Evolutionary conservation across 2,888 invertebrate species (phyloP).

Genomic region (Lochmaea crataegi): DNA sequence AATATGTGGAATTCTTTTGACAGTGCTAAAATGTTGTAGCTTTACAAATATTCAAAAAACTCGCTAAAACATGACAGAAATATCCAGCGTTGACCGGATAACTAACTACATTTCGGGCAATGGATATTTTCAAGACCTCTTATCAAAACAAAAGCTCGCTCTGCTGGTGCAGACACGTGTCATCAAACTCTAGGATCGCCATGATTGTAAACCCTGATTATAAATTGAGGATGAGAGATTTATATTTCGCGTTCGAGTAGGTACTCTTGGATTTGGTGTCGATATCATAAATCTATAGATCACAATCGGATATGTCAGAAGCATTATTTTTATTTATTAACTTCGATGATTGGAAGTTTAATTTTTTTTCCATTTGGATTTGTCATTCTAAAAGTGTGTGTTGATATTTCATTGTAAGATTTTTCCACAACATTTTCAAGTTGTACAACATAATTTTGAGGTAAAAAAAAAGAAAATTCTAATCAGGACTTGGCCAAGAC

Average conservation of each 20-base stretch:
- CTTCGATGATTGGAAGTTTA: no score
- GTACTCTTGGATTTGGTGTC: constrained; percentile 20
- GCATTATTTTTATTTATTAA: constrained; percentile 3
- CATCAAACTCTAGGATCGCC: constrained; percentile 20
- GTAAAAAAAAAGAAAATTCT: no score
- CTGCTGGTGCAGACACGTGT: constrained; percentile 30
- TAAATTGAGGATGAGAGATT: constrained; percentile 24
- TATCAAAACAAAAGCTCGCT: constrained; percentile 20
- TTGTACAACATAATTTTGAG: no score
- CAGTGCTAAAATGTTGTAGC: not conserved
- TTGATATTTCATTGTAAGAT: no score
- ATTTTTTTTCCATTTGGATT: no score
- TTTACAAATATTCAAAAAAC: not conserved
- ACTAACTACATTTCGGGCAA: constrained; percentile 5
- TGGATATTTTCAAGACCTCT: constrained; percentile 38
- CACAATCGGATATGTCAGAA: constrained; percentile 5
- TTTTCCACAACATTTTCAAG: no score
- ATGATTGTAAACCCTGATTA: constrained; percentile 23
- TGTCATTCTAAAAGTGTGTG: no score
- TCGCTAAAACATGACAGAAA: not conserved
- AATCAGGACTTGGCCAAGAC: no score
- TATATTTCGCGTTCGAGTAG: constrained; percentile 28
- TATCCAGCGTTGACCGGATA: not conserved
- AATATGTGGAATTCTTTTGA: not conserved
- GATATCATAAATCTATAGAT: constrained; percentile 15